These are phyloP conservation scores for Myopa testacea DNA, from an alignment of 2,888 invertebrate species.

Conservation along the genomic window DNA sequence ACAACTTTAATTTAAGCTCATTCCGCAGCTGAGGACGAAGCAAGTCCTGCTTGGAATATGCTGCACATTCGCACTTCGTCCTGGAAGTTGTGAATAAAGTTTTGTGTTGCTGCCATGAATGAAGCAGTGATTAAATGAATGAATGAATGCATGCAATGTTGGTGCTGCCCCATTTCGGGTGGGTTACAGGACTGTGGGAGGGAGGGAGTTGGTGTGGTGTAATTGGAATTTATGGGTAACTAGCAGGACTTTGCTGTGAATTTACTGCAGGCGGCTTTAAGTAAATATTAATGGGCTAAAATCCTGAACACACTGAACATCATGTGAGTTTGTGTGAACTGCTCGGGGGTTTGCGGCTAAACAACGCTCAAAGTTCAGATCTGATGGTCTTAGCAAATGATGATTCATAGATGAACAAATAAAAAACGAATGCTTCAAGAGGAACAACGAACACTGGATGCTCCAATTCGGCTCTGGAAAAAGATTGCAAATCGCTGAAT, in stretches of 20 bases:
- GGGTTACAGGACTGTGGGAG: background rate
- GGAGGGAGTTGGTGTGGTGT: background rate
- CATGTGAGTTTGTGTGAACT: background rate
- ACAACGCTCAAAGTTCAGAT: background rate
- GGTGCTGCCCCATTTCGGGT: background rate
- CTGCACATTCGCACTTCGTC: conserved; percentile 14
- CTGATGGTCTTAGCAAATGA: too few species aligned
- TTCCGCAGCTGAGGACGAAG: background rate
- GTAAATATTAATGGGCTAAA: background rate
- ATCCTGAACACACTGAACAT: background rate
- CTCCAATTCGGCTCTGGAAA: too few species aligned
- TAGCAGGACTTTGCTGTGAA: background rate
- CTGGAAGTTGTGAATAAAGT: background rate
- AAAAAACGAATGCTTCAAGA: too few species aligned
- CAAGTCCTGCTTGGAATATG: background rate
- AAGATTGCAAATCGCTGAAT: background rate
- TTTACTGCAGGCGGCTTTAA: conserved; percentile 9
- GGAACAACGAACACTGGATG: too few species aligned
- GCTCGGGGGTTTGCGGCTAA: background rate
- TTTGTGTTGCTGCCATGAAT: conserved; percentile 17
- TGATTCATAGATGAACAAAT: too few species aligned
- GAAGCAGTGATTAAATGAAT: conserved; percentile 1
- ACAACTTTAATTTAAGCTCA: conserved; percentile 13
- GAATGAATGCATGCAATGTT: conserved; percentile 3
- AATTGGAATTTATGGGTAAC: conserved; percentile 28